phyloP scores from a whole-genome alignment of 2,797 vertebrate species.

The Halcyon leucocephala region DNA sequence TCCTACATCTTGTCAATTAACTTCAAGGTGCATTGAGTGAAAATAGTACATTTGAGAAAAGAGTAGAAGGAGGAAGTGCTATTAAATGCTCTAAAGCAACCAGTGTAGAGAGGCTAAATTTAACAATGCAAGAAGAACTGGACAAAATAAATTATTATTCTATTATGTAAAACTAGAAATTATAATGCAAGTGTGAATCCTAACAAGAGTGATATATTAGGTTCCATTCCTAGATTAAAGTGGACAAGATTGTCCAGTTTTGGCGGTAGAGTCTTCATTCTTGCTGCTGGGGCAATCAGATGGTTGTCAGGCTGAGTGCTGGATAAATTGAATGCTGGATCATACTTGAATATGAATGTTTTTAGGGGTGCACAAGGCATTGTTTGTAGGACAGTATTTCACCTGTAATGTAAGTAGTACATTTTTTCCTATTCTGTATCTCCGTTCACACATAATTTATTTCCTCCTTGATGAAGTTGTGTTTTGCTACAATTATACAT shows the following conservation, averaged over 20 bases:
- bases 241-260: neutral
- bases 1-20: constrained; percentile 47
- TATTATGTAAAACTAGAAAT: neutral
- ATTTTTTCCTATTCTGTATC: neutral
- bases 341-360: neutral
- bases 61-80: constrained; percentile 10
- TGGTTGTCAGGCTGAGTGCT: neutral
- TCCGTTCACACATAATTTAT: neutral
- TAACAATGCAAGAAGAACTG: neutral
- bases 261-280: neutral
- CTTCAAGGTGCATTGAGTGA: constrained; percentile 29
- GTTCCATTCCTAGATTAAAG: neutral
- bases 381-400: neutral
- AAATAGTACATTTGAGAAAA: constrained; percentile 44
- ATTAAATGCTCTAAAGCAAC: constrained; percentile 29
- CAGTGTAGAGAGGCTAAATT: neutral
- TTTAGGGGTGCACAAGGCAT: too few species aligned
- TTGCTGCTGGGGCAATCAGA: neutral
- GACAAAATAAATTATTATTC: neutral
- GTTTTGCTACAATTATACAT: neutral
- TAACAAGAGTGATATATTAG: neutral
- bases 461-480: neutral
- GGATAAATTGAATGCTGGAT: neutral
- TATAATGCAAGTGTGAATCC: neutral
- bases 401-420: neutral